These are phyloP conservation scores for Acronicta leporina DNA, from an alignment of 2,888 invertebrate species.

Conservation along the genomic window DNA sequence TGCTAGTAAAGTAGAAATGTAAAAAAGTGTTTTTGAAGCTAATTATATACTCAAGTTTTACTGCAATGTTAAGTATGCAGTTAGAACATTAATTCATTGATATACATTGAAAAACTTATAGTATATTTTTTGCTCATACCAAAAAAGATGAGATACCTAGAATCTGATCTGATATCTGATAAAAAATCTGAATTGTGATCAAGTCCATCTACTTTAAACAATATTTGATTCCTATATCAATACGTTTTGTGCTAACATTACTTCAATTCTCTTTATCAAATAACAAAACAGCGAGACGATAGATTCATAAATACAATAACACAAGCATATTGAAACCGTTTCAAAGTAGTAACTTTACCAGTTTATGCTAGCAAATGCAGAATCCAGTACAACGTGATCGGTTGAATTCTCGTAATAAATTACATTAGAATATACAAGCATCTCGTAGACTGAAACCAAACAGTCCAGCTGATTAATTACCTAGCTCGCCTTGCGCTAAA, in stretches of 20 bases:
- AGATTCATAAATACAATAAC: conserved; percentile 30
- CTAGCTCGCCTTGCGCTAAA: conserved; percentile 42
- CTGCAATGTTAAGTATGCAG: too few species aligned
- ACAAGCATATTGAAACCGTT: conserved; percentile 32
- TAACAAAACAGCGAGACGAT: conserved; percentile 26
- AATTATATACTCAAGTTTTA: too few species aligned
- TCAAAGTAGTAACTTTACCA: conserved; percentile 27
- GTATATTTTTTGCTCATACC: too few species aligned
- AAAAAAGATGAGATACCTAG: too few species aligned
- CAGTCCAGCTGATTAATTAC: conserved; percentile 54
- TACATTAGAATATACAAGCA: conserved; percentile 54
- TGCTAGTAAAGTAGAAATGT: neutral
- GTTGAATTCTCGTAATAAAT: conserved; percentile 52
- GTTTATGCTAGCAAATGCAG: conserved; percentile 37
- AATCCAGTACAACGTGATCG: conserved; percentile 40
- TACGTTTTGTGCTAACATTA: conserved; percentile 5
- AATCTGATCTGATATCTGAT: too few species aligned
- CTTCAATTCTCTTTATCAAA: conserved; percentile 12
- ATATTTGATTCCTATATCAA: neutral
- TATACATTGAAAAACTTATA: too few species aligned
- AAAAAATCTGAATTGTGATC: too few species aligned
- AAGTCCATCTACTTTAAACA: neutral
- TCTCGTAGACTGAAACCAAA: conserved; percentile 50
- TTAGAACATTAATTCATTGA: too few species aligned
- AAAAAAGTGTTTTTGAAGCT: too few species aligned